Base-by-base conservation (phyloP, 2,113 vertebrate genomes). In the Tragelaphus scriptus region DNA sequence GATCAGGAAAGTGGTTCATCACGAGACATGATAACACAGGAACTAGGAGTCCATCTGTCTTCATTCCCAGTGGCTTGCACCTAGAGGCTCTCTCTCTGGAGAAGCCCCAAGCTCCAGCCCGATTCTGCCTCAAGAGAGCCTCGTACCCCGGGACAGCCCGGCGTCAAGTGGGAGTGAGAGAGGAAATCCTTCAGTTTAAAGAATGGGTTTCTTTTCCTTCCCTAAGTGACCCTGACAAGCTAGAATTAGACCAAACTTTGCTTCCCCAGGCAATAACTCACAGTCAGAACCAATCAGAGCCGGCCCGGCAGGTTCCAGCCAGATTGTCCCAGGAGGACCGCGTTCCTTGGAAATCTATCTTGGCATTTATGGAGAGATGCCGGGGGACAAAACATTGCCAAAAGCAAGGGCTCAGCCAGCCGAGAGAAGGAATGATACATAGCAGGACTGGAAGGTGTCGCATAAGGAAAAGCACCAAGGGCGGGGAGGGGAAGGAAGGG, bases 191-290 rank as follows among this genome's bases (percentile, higher is more conserved):
- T 0, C 15, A 25, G 3, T 6, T 92, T 90, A 32, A 68, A 80
- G 61, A 75, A 47, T 7, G 19, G 79, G 28, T 92, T 93, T 56
- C 79, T 96, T 91, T 53, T 53, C 23, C 8, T 15, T 79, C 88
- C 58, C 87, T 94, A 91, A 97, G 28, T 8, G 79, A 85, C 68
- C 32, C 7, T 92, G 91, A 90, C 95, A 85, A 36, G 90, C 30
- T 96, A 26, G 90, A 59, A 14, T 5, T 1, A 23, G 49, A 14
- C 44, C 65, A 56, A 49, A 19, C 23, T 91, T 51, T 36, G 80
- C 71, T 96, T 91, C 95, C 90, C 26, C 1, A 0, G 0, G 51
- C 94, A 75, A 68, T n/a, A 68, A 26, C 26, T 84, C 75, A 93
- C 47, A 36, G 88, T 47, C 36, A 36, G 44, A 96, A 56, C 55